These are phyloP conservation scores for Noctua comes DNA, from an alignment of 2,888 invertebrate species.

Conservation along the genomic window DNA sequence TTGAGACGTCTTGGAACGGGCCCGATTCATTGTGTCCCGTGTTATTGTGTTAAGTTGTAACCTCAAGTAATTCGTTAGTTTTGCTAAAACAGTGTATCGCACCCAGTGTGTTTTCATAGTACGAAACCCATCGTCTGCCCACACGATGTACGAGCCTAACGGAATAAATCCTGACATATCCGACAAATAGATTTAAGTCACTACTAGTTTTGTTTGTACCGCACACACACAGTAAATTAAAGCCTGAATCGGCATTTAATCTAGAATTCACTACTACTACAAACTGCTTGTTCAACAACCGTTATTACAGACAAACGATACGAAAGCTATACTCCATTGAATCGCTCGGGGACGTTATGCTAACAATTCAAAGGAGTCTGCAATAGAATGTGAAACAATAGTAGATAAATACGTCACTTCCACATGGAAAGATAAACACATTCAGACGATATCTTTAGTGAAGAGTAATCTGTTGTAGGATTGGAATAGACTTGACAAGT, in stretches of 20 bases:
- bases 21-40: no score
- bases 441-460: conserved; percentile 51
- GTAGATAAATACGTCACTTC: conserved; percentile 60
- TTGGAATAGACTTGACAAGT: conserved; percentile 19
- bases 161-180: no score
- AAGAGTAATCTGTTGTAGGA: conserved; percentile 10
- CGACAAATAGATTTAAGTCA: background rate
- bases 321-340: conserved; percentile 21
- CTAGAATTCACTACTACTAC: background rate
- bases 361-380: conserved; percentile 34
- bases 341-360: conserved; percentile 18
- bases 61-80: no score
- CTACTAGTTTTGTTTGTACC: background rate
- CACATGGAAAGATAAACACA: conserved; percentile 61
- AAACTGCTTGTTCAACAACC: background rate
- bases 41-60: no score
- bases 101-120: no score
- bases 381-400: conserved; percentile 54
- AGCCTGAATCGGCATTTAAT: background rate
- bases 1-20: no score
- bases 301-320: conserved; percentile 14
- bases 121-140: no score
- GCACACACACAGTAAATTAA: background rate
- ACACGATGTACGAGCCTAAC: no score
- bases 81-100: no score